Evolutionary conservation across 92 coral and sea anemone species (phyloP).

Genomic region (Phenganax marumi): DNA sequence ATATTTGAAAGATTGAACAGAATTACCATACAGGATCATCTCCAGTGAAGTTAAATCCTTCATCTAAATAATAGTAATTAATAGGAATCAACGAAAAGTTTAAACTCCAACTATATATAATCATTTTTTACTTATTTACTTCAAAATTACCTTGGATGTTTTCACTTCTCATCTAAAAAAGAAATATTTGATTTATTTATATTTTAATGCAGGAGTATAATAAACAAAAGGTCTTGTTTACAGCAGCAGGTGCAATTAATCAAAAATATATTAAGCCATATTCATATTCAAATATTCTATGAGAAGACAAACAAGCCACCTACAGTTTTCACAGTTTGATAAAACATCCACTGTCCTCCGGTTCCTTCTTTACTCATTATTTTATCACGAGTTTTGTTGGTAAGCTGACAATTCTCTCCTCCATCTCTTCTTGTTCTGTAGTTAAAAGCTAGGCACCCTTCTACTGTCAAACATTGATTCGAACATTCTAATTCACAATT

Average conservation of each 20-base stretch:
- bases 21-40: neutral
- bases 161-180: neutral
- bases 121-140: neutral
- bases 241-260: neutral
- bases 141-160: neutral
- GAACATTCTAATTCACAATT: neutral
- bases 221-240: neutral
- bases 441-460: neutral
- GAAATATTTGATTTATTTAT: neutral
- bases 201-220: neutral
- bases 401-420: slow-evolving; percentile 3
- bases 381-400: slow-evolving; percentile 1
- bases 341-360: neutral
- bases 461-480: neutral
- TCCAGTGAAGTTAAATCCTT: neutral
- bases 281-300: no score
- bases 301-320: neutral
- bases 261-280: neutral
- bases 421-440: neutral
- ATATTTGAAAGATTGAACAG: neutral
- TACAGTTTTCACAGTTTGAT: neutral
- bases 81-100: no score
- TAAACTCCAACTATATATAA: no score
- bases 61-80: no score
- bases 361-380: neutral